These are phyloP conservation scores for Phyllostomus hastatus DNA, from an alignment of 2,113 vertebrate species.

Conservation along the genomic window DNA sequence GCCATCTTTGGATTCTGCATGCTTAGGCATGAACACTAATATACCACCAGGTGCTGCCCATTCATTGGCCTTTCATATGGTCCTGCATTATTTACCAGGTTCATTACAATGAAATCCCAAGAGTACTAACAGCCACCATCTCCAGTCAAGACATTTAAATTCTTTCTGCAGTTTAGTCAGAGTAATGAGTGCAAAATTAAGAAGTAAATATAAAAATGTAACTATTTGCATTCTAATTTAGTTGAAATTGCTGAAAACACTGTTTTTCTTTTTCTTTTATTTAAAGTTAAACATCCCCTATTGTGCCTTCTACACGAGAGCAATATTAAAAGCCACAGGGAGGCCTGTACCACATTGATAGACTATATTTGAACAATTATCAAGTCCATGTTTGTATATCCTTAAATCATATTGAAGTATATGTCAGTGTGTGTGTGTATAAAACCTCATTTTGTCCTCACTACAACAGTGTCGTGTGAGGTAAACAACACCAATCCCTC, in stretches of 20 bases:
- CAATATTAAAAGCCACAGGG: not conserved
- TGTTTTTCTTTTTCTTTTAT: not conserved
- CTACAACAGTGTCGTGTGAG: not conserved
- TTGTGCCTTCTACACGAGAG: not conserved
- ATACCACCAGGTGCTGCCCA: conserved; percentile 52
- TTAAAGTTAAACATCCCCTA: not conserved
- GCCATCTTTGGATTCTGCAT: conserved; percentile 27
- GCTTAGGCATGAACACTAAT: conserved; percentile 26
- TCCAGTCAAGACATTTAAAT: conserved; percentile 47
- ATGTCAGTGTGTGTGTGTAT: not conserved
- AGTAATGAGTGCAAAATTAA: conserved; percentile 54
- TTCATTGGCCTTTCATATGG: not conserved
- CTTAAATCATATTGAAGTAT: not conserved
- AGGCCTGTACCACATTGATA: not conserved
- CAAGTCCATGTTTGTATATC: not conserved
- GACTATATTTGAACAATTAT: not conserved
- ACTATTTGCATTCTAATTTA: conserved; percentile 12
- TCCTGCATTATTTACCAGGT: conserved; percentile 71
- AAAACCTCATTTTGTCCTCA: conserved; percentile 20
- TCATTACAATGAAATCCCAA: conserved; percentile 44
- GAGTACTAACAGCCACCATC: conserved; percentile 34
- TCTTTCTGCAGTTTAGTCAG: conserved; percentile 27
- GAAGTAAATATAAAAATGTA: conserved; percentile 20
- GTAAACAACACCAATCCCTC: not conserved
- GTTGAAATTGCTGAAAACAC: not conserved